Evolutionary conservation across 35 echinoderm and acorn worm genomes (phyloP).

Genomic region (Heliocidaris tuberculata): DNA sequence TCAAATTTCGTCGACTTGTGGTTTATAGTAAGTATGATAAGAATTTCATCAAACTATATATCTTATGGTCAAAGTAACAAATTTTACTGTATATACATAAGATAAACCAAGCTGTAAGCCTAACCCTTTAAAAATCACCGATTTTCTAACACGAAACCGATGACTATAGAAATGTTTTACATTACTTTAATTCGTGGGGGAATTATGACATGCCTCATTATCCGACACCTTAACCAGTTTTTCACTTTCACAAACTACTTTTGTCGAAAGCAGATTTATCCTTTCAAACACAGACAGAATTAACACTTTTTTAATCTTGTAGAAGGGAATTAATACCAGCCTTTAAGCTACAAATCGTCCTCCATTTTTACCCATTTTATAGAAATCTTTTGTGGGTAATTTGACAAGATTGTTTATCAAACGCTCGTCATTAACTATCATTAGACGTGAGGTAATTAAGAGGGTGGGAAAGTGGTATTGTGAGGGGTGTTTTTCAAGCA

Average conservation of each 20-base stretch:
- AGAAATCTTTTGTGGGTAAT: neutral
- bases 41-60: too few species aligned
- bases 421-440: slow-evolving; percentile 42
- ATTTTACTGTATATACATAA: too few species aligned
- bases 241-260: neutral
- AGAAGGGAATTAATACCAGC: neutral
- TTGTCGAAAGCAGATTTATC: neutral
- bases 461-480: neutral
- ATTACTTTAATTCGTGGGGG: too few species aligned
- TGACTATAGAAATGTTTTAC: too few species aligned
- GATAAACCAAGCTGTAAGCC: too few species aligned
- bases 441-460: neutral
- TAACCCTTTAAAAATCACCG: too few species aligned
- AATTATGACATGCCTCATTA: neutral
- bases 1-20: too few species aligned
- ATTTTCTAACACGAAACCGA: too few species aligned
- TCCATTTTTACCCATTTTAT: neutral
- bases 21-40: too few species aligned
- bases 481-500: neutral
- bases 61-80: too few species aligned
- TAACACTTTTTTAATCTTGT: neutral
- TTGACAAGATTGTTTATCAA: slow-evolving; percentile 3
- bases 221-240: neutral
- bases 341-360: neutral
- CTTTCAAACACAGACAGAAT: neutral